These are phyloP conservation scores for Leptobrachium ailaonicum DNA, from an alignment of 2,113 vertebrate species.

Conservation along the genomic window DNA sequence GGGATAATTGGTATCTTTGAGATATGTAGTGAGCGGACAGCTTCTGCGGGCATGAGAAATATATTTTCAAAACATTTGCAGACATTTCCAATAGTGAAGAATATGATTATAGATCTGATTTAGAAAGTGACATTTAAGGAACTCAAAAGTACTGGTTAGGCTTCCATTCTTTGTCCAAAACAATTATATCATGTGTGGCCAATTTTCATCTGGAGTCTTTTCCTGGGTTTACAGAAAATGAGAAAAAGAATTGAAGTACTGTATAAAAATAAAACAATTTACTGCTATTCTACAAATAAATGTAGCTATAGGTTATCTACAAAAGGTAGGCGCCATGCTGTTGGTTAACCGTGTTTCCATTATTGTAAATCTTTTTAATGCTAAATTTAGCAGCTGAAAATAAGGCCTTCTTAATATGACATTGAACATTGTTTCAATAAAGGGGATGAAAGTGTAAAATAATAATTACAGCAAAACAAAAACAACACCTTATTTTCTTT, in stretches of 20 bases:
- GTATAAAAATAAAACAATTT: not conserved
- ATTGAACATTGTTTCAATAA: too few relatives aligned
- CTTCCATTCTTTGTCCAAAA: not conserved
- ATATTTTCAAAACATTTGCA: not conserved
- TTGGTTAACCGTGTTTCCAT: too few relatives aligned
- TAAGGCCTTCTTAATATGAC: too few relatives aligned
- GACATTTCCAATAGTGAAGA: not conserved
- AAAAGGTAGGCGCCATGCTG: too few relatives aligned
- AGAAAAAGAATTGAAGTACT: not conserved
- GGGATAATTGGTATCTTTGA: slow-evolving; percentile 64
- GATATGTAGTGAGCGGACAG: slow-evolving; percentile 69
- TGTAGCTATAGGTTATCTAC: too few relatives aligned
- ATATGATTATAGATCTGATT: not conserved
- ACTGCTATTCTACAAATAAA: too few relatives aligned
- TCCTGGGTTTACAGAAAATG: not conserved
- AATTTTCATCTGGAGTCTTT: not conserved
- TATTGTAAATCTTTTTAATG: too few relatives aligned
- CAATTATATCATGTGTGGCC: not conserved
- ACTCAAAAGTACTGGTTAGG: not conserved
- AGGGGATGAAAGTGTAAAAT: too few relatives aligned
- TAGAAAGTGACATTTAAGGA: not conserved
- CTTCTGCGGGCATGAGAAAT: slow-evolving; percentile 65
- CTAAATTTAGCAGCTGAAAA: too few relatives aligned
- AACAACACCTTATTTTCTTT: too few relatives aligned
- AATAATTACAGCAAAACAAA: too few relatives aligned